Evolutionary conservation across 1,140 invertebrate species (phyloP).

Genomic region (Neodiprion pinetum): DNA sequence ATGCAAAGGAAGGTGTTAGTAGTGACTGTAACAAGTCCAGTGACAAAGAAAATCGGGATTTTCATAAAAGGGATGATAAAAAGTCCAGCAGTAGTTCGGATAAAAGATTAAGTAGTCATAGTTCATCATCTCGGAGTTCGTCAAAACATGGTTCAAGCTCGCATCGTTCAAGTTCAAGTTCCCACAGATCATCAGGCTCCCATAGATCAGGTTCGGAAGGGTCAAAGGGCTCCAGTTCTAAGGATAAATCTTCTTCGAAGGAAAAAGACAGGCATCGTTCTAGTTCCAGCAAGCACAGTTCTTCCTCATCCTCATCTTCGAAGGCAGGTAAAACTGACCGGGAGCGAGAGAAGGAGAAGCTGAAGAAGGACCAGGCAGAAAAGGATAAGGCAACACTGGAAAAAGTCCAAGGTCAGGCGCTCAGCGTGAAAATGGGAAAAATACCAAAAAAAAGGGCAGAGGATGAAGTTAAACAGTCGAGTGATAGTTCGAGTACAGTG

Average conservation of each 20-base stretch:
- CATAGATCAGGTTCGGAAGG: constrained; percentile 34
- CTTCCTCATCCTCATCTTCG: constrained; percentile 9
- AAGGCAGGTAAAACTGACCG: constrained; percentile 50
- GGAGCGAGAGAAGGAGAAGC: constrained; percentile 59
- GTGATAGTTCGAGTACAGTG: constrained; percentile 26
- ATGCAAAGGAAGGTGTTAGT: constrained; percentile 20
- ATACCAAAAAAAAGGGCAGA: constrained; percentile 74
- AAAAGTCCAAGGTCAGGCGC: constrained; percentile 69
- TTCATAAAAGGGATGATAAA: constrained; percentile 53
- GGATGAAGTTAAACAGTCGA: constrained; percentile 57
- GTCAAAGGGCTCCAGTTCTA: constrained; percentile 45
- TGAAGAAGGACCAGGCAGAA: constrained; percentile 65
- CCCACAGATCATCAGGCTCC: constrained; percentile 35
- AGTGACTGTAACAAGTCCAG: constrained; percentile 50
- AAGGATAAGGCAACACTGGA: constrained; percentile 73
- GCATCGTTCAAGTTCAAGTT: constrained; percentile 46
- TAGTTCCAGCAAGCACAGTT: constrained; percentile 57
- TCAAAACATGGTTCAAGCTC: constrained; percentile 59
- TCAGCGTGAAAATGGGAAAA: constrained; percentile 73
- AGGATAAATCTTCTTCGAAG: constrained; percentile 46
- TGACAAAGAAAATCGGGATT: constrained; percentile 58
- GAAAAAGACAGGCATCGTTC: constrained; percentile 52
- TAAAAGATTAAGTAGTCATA: constrained; percentile 56
- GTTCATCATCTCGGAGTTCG: constrained; percentile 62
- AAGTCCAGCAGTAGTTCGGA: constrained; percentile 49